Evolutionary conservation across 2,113 vertebrate species (phyloP).

Genomic region (Oreochromis aureus): DNA sequence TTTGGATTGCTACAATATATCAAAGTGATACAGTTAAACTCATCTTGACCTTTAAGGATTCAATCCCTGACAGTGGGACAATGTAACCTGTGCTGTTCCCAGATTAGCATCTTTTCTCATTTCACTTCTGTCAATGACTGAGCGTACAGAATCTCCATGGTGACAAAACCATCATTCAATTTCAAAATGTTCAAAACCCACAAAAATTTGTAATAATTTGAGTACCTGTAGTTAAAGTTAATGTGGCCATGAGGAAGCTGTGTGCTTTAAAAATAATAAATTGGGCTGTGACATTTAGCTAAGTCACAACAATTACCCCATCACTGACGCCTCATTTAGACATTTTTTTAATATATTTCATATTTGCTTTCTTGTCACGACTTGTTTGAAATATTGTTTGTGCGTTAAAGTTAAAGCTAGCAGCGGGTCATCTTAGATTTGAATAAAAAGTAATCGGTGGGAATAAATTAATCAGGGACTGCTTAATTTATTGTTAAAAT

Average conservation of each 20-base stretch:
- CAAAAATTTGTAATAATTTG: neutral
- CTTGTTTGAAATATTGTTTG: neutral
- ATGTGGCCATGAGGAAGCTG: neutral
- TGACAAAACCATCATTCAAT: neutral
- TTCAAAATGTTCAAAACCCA: neutral
- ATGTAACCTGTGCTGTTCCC: neutral
- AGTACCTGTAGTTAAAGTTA: neutral
- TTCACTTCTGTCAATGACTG: neutral
- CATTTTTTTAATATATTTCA: neutral
- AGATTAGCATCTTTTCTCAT: neutral
- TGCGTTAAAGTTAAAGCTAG: neutral
- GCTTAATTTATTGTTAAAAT: neutral
- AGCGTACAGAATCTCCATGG: neutral
- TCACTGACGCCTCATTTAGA: neutral
- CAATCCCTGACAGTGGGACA: neutral
- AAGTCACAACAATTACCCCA: neutral
- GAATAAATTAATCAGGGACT: neutral
- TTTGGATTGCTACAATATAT: conserved; percentile 1
- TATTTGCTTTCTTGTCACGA: neutral
- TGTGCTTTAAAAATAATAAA: neutral
- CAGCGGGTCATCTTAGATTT: neutral
- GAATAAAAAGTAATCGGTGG: neutral
- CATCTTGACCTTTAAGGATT: neutral
- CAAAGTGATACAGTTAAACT: neutral
- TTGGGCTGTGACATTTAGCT: neutral